Evolutionary conservation across 2,113 vertebrate species (phyloP).

Genomic region (Halcyon malimbica): DNA sequence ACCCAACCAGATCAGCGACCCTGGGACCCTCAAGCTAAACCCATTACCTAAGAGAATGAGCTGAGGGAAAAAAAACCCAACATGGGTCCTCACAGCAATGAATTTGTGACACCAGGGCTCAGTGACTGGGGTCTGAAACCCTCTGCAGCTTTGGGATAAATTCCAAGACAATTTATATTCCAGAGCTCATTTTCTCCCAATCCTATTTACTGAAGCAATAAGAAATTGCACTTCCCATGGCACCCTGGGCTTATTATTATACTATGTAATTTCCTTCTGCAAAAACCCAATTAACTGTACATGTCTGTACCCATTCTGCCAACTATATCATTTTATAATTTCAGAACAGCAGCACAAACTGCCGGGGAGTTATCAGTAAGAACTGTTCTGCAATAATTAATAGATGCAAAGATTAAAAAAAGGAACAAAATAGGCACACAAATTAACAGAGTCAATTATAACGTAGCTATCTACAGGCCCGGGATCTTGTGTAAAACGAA

Average conservation of each 20-base stretch:
- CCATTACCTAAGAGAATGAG: background rate
- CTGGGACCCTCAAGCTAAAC: background rate
- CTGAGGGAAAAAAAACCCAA: background rate
- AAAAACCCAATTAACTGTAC: conserved; percentile 53
- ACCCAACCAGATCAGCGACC: fast-evolving
- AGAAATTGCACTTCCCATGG: conserved; percentile 26
- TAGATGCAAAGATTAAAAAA: conserved; percentile 24
- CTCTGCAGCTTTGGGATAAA: background rate
- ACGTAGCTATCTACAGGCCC: background rate
- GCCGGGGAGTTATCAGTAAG: background rate
- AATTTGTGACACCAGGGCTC: background rate
- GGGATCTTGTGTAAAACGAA: background rate
- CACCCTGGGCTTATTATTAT: conserved; percentile 22
- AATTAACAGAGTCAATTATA: conserved; percentile 46
- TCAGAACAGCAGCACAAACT: conserved; percentile 14
- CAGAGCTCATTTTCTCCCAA: background rate
- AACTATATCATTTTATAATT: conserved; percentile 41
- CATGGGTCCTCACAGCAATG: background rate
- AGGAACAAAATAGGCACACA: conserved; percentile 5
- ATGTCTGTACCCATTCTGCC: conserved; percentile 45
- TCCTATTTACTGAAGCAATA: conserved; percentile 22
- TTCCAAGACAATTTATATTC: background rate
- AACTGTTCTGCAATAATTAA: conserved; percentile 53
- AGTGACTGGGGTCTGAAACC: background rate
- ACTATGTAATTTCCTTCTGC: conserved; percentile 42